These are phyloP conservation scores for Sycophila sp. DNA, from an alignment of 1,140 invertebrate species.

Conservation along the genomic window DNA sequence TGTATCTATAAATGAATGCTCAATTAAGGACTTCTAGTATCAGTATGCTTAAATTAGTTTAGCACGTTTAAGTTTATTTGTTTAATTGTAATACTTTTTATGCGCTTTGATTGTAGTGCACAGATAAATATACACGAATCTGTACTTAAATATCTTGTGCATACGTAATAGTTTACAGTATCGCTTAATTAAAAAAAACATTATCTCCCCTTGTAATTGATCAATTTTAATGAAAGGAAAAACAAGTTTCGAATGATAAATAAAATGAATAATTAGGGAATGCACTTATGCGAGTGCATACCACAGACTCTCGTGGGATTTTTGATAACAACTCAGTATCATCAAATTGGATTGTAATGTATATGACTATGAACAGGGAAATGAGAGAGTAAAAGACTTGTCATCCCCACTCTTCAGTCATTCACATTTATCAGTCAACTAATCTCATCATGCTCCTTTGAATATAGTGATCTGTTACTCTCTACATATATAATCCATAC, in stretches of 20 bases:
- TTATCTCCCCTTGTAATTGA: background rate
- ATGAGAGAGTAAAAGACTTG: background rate
- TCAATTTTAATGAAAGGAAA: background rate
- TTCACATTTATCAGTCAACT: background rate
- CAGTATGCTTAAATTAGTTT: too few relatives aligned
- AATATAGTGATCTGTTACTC: too few relatives aligned
- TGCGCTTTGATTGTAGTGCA: too few relatives aligned
- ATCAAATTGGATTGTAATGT: background rate
- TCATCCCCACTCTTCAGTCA: background rate
- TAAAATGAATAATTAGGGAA: background rate
- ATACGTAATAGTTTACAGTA: background rate
- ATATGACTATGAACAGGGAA: too few relatives aligned
- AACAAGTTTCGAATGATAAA: background rate
- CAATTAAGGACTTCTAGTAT: too few relatives aligned
- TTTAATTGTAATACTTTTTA: too few relatives aligned
- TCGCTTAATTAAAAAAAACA: background rate
- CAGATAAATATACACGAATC: too few relatives aligned
- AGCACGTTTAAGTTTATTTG: too few relatives aligned
- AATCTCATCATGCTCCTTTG: too few relatives aligned
- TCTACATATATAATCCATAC: too few relatives aligned
- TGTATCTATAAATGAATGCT: too few relatives aligned
- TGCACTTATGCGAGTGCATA: background rate
- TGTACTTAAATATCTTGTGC: background rate
- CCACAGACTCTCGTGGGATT: slow-evolving; percentile 1
- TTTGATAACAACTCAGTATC: background rate